Evolutionary conservation across 2,888 invertebrate genomes (phyloP).

Genomic region (Dryadula phaetusa): DNA sequence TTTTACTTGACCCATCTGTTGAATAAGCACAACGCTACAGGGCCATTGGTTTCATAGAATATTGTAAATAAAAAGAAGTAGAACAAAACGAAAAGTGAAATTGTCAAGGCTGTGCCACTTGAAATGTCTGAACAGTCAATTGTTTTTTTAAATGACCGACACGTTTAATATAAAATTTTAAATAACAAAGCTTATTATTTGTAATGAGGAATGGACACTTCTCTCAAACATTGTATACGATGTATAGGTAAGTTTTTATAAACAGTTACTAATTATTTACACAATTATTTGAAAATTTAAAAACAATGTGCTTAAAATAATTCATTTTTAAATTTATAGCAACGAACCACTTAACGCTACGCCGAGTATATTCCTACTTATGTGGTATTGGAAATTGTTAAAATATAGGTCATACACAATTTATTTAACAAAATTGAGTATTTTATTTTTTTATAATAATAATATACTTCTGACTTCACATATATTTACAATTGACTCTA

Average conservation of each 20-base stretch:
- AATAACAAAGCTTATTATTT: neutral
- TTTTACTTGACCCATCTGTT: too few relatives aligned
- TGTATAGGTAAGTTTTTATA: too few relatives aligned
- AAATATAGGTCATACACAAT: neutral
- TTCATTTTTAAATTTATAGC: neutral
- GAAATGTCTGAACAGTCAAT: slow-evolving; percentile 25
- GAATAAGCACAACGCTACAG: too few relatives aligned
- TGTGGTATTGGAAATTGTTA: neutral
- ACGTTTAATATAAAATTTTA: neutral
- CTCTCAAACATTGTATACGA: neutral
- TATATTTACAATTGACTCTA: neutral
- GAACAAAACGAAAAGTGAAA: slow-evolving; percentile 25
- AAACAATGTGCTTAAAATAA: neutral
- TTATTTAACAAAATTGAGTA: too few relatives aligned
- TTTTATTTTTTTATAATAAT: neutral
- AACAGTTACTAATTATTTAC: too few relatives aligned
- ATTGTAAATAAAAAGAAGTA: neutral
- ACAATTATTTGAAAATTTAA: too few relatives aligned
- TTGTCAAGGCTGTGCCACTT: slow-evolving; percentile 22
- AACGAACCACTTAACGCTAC: neutral
- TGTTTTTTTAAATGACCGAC: slow-evolving; percentile 9
- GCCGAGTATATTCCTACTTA: neutral
- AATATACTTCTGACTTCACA: neutral
- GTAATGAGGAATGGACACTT: neutral
- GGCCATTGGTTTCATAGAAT: neutral